A percentile compares a stretch with the other conserved stretches of the same genome.
phyloP scores from a whole-genome alignment of 2,888 invertebrate genomes.

The Chirona hameri region DNA sequence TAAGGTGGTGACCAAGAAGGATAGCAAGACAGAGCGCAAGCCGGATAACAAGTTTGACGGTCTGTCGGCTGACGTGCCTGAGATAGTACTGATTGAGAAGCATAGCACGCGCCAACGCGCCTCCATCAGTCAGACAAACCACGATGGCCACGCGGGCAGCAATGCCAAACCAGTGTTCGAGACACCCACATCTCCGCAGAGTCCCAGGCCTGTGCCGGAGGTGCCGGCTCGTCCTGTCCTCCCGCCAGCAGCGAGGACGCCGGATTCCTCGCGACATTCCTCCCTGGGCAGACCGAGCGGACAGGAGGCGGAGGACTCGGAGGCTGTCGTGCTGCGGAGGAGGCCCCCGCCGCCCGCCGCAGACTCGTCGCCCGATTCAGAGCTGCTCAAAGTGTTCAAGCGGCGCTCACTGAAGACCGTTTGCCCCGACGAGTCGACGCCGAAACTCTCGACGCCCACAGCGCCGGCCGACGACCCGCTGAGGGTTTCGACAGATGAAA shows the following conservation, averaged over 20 bases:
- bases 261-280: neutral
- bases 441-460: neutral
- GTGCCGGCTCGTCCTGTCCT: neutral
- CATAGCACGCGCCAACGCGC: neutral
- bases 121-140: neutral
- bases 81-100: neutral
- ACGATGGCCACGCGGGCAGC: neutral
- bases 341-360: neutral
- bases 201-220: neutral
- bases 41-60: neutral
- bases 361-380: conserved; percentile 62
- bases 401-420: conserved; percentile 64
- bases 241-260: neutral
- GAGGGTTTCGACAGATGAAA: neutral
- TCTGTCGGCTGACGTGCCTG: no score
- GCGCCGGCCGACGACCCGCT: neutral
- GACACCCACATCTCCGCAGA: neutral
- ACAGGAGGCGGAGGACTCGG: neutral
- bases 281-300: neutral
- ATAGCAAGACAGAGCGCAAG: neutral
- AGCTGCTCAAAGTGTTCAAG: conserved; percentile 76
- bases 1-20: neutral
- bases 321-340: neutral
- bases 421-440: neutral
- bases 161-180: neutral